Percentiles rank a stretch among this genome's conserved stretches.
These are phyloP conservation scores for Cinclus mexicanus DNA, from an alignment of 2,113 vertebrate species.

Conservation along the genomic window DNA sequence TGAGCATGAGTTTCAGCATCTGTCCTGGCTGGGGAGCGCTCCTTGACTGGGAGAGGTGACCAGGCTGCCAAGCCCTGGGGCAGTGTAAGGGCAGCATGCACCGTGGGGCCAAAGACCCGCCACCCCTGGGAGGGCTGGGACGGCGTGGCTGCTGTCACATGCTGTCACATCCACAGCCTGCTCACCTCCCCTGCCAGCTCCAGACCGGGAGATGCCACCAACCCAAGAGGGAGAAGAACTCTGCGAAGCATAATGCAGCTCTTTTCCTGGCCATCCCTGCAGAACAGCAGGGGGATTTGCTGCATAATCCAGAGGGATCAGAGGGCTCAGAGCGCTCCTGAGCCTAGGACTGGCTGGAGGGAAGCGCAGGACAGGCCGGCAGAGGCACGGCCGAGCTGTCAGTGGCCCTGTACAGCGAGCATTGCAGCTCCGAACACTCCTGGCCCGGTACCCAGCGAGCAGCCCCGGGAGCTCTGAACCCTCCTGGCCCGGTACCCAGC, in stretches of 20 bases:
- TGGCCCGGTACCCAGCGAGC: neutral
- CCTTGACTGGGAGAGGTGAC: neutral
- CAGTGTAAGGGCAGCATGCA: accelerated
- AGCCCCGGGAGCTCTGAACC: neutral
- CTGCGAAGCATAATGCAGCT: neutral
- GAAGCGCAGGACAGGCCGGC: neutral
- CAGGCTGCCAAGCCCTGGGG: neutral
- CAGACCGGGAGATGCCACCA: neutral
- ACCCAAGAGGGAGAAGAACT: neutral
- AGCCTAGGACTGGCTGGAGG: neutral
- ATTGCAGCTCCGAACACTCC: neutral
- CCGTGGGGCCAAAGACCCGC: neutral
- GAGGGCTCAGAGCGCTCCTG: neutral
- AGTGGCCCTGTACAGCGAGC: neutral
- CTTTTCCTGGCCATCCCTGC: neutral
- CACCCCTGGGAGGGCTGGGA: neutral
- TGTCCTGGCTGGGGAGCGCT: neutral
- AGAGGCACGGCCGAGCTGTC: neutral
- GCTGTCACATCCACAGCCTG: neutral
- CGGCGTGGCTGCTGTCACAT: accelerated
- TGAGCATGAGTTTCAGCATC: accelerated
- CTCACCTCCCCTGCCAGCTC: neutral
- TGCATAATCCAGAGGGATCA: neutral
- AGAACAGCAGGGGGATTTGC: neutral
- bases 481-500: neutral